Conservation (phyloP, 2,113 vertebrate genomes). For the Cepphus grylle region DNA sequence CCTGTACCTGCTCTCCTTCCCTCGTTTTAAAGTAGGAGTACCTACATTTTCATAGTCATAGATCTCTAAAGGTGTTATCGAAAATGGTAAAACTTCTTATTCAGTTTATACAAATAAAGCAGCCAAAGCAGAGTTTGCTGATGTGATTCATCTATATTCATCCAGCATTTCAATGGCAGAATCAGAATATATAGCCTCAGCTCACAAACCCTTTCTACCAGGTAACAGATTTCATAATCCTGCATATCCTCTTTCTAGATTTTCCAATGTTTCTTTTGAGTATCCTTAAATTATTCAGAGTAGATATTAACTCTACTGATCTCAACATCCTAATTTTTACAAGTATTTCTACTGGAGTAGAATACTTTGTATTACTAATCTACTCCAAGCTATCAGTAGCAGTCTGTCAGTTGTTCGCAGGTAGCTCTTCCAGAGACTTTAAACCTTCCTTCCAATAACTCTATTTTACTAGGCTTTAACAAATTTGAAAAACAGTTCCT, state of each 20-base stretch:
- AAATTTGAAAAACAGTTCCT: background rate
- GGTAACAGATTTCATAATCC: background rate
- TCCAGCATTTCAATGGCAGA: background rate
- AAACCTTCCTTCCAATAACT: background rate
- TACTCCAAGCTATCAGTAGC: background rate
- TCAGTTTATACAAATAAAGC: slow-evolving; percentile 5
- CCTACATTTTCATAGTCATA: background rate
- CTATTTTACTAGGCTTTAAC: background rate
- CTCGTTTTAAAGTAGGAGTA: background rate
- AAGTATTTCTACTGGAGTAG: background rate
- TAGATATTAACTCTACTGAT: background rate
- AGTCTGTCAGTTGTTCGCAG: background rate
- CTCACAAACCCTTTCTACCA: background rate
- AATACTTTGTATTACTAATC: background rate
- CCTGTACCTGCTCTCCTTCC: background rate
- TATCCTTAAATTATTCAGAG: background rate
- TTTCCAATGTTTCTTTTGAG: background rate
- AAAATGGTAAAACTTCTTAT: background rate
- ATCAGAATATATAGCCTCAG: background rate
- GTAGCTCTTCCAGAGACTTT: background rate
- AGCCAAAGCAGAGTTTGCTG: background rate
- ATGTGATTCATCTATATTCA: background rate
- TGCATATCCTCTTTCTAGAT: background rate
- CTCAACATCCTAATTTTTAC: background rate
- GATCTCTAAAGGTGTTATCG: background rate